These are phyloP conservation scores for Aporophyla nigra DNA, from an alignment of 2,888 invertebrate genomes.

Conservation along the genomic window DNA sequence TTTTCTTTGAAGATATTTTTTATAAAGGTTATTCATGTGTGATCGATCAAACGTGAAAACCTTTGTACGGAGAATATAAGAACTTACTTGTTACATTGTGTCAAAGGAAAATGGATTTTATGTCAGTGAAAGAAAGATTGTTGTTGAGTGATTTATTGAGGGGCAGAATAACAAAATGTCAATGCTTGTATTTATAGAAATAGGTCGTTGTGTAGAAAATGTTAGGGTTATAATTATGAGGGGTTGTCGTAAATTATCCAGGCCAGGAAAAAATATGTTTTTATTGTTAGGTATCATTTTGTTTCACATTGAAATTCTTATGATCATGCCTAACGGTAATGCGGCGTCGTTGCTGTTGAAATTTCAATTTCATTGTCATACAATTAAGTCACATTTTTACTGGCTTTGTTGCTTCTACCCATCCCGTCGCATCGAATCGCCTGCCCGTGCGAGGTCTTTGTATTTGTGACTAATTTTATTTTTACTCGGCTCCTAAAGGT, in stretches of 20 bases:
- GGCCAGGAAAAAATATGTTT: background rate
- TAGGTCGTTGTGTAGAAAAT: conserved; percentile 30
- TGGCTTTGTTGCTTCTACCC: no score
- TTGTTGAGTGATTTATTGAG: conserved; percentile 16
- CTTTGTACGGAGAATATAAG: conserved; percentile 56
- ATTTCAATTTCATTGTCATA: no score
- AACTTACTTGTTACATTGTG: conserved; percentile 63
- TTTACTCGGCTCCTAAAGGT: no score
- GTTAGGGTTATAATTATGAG: conserved; percentile 43
- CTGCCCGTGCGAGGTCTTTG: no score
- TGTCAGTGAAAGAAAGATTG: conserved; percentile 17
- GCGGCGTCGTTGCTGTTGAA: no score
- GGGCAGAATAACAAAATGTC: conserved; percentile 53
- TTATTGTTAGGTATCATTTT: background rate
- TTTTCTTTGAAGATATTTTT: conserved; percentile 60
- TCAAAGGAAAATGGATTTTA: conserved; percentile 41
- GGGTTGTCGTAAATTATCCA: conserved; percentile 2
- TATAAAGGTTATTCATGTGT: conserved; percentile 75
- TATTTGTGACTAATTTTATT: no score
- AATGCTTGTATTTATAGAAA: conserved; percentile 52
- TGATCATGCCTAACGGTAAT: no score
- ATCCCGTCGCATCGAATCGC: no score
- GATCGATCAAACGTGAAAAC: conserved; percentile 79
- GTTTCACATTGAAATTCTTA: no score
- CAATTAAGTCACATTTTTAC: no score